Conservation (phyloP, 2,113 vertebrate species). For the Vulpes ferrilata region DNA sequence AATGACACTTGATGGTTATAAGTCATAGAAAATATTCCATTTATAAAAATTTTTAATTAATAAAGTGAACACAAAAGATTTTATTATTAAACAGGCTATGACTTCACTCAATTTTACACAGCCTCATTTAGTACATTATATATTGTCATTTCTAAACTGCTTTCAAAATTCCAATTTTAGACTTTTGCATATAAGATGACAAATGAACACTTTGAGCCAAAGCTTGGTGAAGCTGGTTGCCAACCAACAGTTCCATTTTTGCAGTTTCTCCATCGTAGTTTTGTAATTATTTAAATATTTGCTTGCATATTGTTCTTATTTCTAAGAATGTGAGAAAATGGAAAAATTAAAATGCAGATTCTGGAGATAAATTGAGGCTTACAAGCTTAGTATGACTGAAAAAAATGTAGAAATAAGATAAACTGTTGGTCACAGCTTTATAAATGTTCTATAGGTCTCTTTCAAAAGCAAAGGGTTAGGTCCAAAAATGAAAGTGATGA, state of each 20-base stretch:
- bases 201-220: constrained; percentile 50
- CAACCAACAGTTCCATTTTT: constrained; percentile 13
- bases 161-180: constrained; percentile 50
- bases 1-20: constrained; percentile 33
- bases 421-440: background rate
- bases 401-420: constrained; percentile 34
- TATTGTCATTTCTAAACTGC: background rate
- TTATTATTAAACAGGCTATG: constrained; percentile 37
- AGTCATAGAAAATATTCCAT: constrained; percentile 39
- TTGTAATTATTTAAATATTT: constrained; percentile 54
- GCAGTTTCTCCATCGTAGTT: constrained; percentile 4
- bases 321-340: constrained; percentile 49
- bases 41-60: constrained; percentile 54
- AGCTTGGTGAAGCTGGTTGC: background rate
- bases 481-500: background rate
- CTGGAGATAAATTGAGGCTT: background rate
- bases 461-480: constrained; percentile 27
- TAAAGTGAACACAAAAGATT: constrained; percentile 12
- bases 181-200: background rate
- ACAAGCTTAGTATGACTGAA: constrained; percentile 2
- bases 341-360: constrained; percentile 26
- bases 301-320: constrained; percentile 48
- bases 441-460: background rate
- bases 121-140: background rate
- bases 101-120: constrained; percentile 13